Percentiles rank a stretch among this genome's conserved stretches.
phyloP scores from a whole-genome alignment of 2,888 invertebrate species.

The Hydrotaea diabolus region DNA sequence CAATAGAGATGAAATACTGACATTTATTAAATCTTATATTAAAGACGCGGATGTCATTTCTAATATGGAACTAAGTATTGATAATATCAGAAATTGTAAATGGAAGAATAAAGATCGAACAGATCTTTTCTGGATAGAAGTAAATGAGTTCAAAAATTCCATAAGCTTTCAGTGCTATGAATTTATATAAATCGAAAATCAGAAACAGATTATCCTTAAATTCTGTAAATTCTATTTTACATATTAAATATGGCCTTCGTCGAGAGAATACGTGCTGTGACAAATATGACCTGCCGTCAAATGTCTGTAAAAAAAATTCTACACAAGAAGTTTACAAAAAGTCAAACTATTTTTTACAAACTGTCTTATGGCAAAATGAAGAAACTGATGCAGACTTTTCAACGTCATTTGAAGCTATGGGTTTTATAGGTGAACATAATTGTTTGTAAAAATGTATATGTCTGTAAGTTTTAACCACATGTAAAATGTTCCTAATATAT shows the following conservation, averaged over 20 bases:
- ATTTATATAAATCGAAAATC: neutral
- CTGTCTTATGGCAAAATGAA: too few relatives aligned
- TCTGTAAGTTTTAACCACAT: neutral
- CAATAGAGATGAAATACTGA: neutral
- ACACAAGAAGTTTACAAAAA: too few relatives aligned
- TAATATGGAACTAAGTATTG: neutral
- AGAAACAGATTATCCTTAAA: neutral
- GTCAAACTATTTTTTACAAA: too few relatives aligned
- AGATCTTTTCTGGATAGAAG: conserved; percentile 4
- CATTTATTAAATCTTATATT: neutral
- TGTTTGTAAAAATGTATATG: neutral
- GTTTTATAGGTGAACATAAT: neutral
- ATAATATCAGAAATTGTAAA: neutral
- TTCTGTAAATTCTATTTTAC: too few relatives aligned
- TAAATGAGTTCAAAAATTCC: neutral
- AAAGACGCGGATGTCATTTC: neutral
- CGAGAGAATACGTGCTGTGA: neutral
- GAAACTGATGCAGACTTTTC: too few relatives aligned
- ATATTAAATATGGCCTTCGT: neutral
- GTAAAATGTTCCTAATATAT: neutral
- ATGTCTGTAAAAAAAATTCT: too few relatives aligned
- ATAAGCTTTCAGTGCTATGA: neutral
- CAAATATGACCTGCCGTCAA: neutral
- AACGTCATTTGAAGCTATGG: neutral
- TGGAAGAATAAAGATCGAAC: neutral